Evolutionary conservation across 2,888 invertebrate genomes (phyloP), one percentile per base, ranked within the genome.

Genomic region (Unio pictorum): DNA sequence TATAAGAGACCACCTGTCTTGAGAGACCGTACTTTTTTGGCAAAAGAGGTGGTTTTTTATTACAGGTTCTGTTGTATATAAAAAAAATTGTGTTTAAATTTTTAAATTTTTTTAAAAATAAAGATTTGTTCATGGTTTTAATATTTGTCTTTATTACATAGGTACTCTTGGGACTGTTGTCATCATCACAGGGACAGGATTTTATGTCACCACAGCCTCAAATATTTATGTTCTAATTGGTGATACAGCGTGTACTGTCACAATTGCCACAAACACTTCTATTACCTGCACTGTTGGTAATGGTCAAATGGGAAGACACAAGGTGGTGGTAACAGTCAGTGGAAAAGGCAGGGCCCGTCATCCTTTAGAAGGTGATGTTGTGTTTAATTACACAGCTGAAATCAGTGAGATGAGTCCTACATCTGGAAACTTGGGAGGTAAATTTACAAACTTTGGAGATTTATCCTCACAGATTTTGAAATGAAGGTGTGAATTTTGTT

Each of bases 131-230:
- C 15, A 0, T 15, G 45, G 45, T 3, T 45, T 45, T 45, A 45
- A 45, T 45, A 45, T 45, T 45, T 45, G 45, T 45, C 45, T 45
- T 45, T 45, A 45, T 45, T 45, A 45, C 15, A 45, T 15, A 45
- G 45, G 45, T 45, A 15, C 45, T 3, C 45, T 11, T 45, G 45
- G 45, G 45, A 45, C 45, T 45, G 55, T 70, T 5, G 59, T 71
- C 11, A 64, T 59, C 7, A 79, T 88, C 55, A 75, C 76, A 55
- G 88, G 88, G n/a, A 73, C 74, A 3, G 81, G 80, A 8, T 88
- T 87, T 71, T 79, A 78, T 60, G 60, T 74, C 11, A 69, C 71
- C 2, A 8, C 61, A 1, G 34, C 69, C 8, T 45, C 45, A 11
- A 75, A 81, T 23, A 84, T 84, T 61, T 58, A 26, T 0, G 85